Percentiles rank a stretch among this genome's conserved stretches.
phyloP scores from a whole-genome alignment of 2,797 vertebrate genomes.

The Syngnathus acus region DNA sequence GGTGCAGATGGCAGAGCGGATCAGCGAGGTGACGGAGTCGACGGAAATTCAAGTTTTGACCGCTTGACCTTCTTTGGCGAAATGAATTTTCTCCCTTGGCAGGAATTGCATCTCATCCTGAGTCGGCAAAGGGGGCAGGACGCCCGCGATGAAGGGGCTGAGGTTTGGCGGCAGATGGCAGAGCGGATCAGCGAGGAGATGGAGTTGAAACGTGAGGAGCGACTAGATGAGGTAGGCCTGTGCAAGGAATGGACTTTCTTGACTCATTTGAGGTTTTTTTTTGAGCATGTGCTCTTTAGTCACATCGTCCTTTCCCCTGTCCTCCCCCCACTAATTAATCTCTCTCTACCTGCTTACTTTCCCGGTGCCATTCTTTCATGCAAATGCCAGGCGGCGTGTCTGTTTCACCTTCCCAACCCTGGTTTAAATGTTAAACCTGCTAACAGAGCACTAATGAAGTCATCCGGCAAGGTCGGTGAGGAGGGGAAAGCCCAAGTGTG shows the following conservation, averaged over 20 bases:
- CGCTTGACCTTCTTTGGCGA: not conserved
- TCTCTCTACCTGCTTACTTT: constrained; percentile 40
- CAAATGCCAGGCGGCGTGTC: constrained; percentile 70
- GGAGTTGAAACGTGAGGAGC: constrained; percentile 76
- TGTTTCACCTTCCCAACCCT: constrained; percentile 65
- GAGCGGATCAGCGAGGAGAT: constrained; percentile 18
- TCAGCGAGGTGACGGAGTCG: constrained; percentile 73
- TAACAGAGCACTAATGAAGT: constrained; percentile 70
- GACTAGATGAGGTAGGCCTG: constrained; percentile 63
- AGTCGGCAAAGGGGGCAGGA: constrained; percentile 69
- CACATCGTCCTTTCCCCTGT: constrained; percentile 11
- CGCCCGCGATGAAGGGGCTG: constrained; percentile 60
- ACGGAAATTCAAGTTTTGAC: constrained; percentile 24
- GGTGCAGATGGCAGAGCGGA: constrained; percentile 83
- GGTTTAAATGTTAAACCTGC: constrained; percentile 75
- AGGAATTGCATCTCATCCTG: constrained; percentile 76
- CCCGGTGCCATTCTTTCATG: constrained; percentile 57
- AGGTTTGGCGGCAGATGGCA: constrained; percentile 55
- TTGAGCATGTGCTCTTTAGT: constrained; percentile 6
- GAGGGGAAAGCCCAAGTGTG: constrained; percentile 45
- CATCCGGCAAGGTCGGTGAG: constrained; percentile 31
- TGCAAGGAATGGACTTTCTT: not conserved
- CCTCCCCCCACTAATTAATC: constrained; percentile 53
- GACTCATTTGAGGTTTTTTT: constrained; percentile 9
- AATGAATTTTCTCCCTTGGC: constrained; percentile 1